These are phyloP conservation scores for Oreortyx pictus DNA, from an alignment of 2,797 vertebrate genomes.

Conservation along the genomic window DNA sequence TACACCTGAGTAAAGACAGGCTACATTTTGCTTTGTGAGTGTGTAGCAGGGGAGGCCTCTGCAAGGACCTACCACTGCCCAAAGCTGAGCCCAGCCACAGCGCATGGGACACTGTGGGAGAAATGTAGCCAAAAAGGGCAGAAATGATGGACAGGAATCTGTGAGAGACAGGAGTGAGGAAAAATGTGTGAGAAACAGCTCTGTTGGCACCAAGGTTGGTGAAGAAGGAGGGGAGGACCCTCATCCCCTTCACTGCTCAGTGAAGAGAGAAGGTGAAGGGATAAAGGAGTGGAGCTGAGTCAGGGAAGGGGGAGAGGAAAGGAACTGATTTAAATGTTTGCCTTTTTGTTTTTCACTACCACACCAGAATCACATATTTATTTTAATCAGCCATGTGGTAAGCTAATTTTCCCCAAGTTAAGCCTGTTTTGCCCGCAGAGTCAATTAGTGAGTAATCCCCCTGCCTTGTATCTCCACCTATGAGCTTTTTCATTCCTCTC, in stretches of 20 bases:
- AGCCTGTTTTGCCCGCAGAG: neutral
- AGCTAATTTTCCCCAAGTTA: neutral
- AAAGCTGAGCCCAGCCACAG: neutral
- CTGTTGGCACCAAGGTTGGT: neutral
- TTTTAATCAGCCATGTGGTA: neutral
- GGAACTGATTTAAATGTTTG: neutral
- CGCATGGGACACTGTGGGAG: no score
- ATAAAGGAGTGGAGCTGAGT: neutral
- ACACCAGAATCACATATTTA: neutral
- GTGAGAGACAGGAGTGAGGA: neutral
- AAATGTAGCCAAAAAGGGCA: neutral
- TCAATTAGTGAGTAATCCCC: neutral
- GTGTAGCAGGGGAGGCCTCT: neutral
- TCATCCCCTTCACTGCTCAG: neutral
- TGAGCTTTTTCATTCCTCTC: neutral
- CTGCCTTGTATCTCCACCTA: neutral
- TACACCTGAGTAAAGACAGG: neutral
- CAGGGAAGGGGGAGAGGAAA: neutral
- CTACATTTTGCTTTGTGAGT: neutral
- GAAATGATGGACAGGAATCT: neutral
- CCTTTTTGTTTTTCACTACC: neutral
- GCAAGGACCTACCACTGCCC: neutral
- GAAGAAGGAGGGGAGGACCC: neutral
- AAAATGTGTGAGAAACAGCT: neutral
- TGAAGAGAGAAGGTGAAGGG: neutral